These are phyloP conservation scores for Callyntrura sp. DNA, from an alignment of 2,888 invertebrate species.

Conservation along the genomic window DNA sequence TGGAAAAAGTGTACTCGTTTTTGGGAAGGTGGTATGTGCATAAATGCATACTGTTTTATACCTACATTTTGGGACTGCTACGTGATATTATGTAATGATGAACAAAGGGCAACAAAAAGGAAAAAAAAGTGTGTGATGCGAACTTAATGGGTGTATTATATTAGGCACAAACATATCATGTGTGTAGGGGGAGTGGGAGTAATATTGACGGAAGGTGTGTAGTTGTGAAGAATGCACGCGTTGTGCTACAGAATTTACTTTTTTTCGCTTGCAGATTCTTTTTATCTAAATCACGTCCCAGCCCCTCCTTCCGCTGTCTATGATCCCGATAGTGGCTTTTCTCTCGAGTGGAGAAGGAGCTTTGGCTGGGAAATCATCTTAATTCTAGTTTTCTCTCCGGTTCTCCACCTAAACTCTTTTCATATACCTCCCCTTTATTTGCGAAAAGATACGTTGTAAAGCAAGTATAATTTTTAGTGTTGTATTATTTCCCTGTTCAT, in stretches of 20 bases:
- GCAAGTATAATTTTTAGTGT: constrained; percentile 14
- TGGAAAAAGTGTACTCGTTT: no score
- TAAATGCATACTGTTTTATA: neutral
- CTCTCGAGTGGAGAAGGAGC: neutral
- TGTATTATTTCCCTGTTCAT: neutral
- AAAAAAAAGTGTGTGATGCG: neutral
- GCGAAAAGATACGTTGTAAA: neutral
- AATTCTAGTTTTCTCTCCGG: neutral
- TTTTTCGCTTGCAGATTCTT: constrained; percentile 23
- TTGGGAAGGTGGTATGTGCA: no score
- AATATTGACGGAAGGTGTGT: neutral
- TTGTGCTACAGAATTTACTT: constrained; percentile 24
- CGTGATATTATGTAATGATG: constrained; percentile 13
- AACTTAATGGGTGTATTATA: neutral
- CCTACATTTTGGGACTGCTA: no score
- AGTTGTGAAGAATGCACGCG: neutral
- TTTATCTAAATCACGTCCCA: constrained; percentile 36
- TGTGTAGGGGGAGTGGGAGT: neutral
- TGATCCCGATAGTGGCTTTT: constrained; percentile 28
- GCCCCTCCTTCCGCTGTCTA: neutral
- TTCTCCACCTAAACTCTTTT: neutral
- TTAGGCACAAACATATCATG: neutral
- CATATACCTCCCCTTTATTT: neutral
- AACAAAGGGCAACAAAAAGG: neutral
- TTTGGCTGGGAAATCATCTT: constrained; percentile 37